A percentile compares a stretch with the other conserved stretches of the same genome.
Conservation (phyloP, 2,113 vertebrate genomes). For the Nannospalax galili region DNA sequence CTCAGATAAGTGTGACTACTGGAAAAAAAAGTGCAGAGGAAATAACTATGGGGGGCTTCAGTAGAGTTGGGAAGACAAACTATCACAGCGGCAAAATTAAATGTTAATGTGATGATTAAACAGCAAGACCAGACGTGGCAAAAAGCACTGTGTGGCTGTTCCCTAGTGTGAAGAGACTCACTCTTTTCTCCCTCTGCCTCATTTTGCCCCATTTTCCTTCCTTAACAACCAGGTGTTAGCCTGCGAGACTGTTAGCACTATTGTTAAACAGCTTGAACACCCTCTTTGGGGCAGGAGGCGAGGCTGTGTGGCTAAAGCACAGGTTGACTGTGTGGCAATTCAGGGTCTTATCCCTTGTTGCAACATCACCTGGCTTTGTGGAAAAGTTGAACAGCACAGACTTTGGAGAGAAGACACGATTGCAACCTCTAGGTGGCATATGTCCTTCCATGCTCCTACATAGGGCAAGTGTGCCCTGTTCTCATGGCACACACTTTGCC, state of each 20-base stretch:
- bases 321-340: accelerated
- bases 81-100: not conserved
- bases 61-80: not conserved
- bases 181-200: not conserved
- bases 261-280: not conserved
- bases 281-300: not conserved
- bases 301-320: not conserved
- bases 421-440: accelerated
- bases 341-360: not conserved
- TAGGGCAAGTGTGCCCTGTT: accelerated
- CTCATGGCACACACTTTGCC: accelerated
- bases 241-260: not conserved
- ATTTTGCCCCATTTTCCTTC: not conserved
- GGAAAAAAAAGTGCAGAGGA: not conserved
- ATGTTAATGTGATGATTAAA: not conserved
- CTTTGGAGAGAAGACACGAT: accelerated
- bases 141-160: accelerated
- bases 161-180: accelerated
- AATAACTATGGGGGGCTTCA: not conserved
- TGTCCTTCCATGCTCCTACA: accelerated
- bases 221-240: not conserved
- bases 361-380: not conserved
- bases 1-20: not conserved
- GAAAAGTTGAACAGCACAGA: accelerated
- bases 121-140: accelerated